Evolutionary conservation across 2,888 invertebrate species (phyloP), one percentile per base, ranked within the genome.

Genomic region (Rhagium mordax): DNA sequence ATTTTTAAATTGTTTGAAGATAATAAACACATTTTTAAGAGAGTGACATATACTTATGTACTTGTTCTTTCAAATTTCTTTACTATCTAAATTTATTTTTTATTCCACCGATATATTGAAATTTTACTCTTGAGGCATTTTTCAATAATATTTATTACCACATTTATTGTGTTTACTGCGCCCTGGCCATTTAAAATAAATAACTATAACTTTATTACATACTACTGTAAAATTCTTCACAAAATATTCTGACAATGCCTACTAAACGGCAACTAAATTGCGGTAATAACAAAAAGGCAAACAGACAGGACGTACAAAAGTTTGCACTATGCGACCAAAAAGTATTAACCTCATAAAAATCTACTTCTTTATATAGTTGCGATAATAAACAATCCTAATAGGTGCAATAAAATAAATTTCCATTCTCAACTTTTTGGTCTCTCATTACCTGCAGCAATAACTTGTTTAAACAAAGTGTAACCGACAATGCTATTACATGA

Each of bases 191-290:
- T 53, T 20, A 51, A 64, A 49, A 65, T 48, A 53, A 48, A 48
- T 18, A 65, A 49, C 51, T 6, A 51, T 29, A 29, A 10, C 16
- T 51, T 62, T 65, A 53, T 65, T 53, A 53, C 65, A 53, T 20
- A 53, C 65, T 65, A 65, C 65, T 53, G 65, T 65, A 65, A 65
- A 65, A 65, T 65, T 65, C 65, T 53, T 53, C 65, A 65, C 53
- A 29, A 65, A 65, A 55, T 65, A 13, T 55, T 29, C 53, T 65
- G 51, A 53, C 48, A 65, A 65, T 65, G 55, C 33, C 65, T 65
- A 65, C 65, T 65, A 53, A 65, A 33, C 27, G 16, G 15, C 33
- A 10, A 65, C 29, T 65, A 65, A 18, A 53, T 13, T 65, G 53
- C 53, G 65, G 65, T 65, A 29, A 53, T 33, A 53, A 65, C 33